Base-by-base conservation (phyloP, 1,140 invertebrate genomes). In the Pectinophora gossypiella region DNA sequence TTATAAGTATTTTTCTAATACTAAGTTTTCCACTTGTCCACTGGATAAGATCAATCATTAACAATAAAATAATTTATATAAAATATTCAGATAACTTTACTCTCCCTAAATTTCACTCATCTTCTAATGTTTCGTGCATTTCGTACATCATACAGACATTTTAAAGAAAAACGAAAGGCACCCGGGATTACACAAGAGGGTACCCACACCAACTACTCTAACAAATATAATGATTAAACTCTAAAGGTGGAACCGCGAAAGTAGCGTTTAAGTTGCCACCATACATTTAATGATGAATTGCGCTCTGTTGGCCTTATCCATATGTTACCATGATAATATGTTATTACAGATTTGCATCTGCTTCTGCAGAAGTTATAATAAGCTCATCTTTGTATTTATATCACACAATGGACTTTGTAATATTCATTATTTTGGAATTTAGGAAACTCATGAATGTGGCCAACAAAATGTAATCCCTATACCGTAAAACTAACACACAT, bases 41-140 rank as follows among this genome's bases (percentile, higher is more conserved):
- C 74, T 81, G 76, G 83, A 76, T 81, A 80, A 79, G 75, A 74
- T 78, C 69, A 81, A 70, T 79, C 61, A 65, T 76, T 72, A 77
- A 81, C 74, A 81, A 72, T 68, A 75, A 81, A 83, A 82, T 79
- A 84, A 81, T 86, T 79, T 80, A 76, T 86, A 84, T 77, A 82
- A 81, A 82, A 82, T 76, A 80, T 72, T 66, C 65, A 73, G 66
- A 73, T 71, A 76, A 59, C 70, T 77, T 44, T 13, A 44, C 67
- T 72, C 61, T 64, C 60, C 55, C 71, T 72, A 76, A 78, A 68
- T 76, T 80, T 75, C 66, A 80, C 57, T 80, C 76, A 86, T 89
- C 87, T 88, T 89, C 87, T 88, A 87, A 89, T 88, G 87, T 89
- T 89, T 89, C 85, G 87, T 89, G 87, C 87, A 89, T 89, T 89